These are phyloP conservation scores for Sebastes steindachneri DNA, from an alignment of 2,797 vertebrate genomes.

Conservation along the genomic window DNA sequence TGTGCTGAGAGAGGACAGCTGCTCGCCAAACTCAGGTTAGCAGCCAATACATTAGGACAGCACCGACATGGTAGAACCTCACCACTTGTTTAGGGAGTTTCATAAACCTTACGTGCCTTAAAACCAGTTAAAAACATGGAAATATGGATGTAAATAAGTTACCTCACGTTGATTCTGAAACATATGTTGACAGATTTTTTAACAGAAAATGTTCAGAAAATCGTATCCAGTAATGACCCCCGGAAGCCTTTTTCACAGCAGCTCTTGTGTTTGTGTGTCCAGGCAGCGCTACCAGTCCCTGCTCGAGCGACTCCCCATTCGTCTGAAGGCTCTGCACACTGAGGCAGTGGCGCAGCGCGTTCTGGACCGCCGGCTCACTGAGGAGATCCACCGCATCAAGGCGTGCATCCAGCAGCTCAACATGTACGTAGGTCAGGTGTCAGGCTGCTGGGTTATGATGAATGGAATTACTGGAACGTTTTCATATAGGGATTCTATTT, in stretches of 20 bases:
- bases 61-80: not conserved
- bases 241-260: not conserved
- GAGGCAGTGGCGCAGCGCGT: conserved; percentile 86
- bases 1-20: conserved; percentile 91
- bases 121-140: not conserved
- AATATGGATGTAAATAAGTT: not conserved
- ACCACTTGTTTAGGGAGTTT: not conserved
- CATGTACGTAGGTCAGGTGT: conserved; percentile 79
- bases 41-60: not conserved
- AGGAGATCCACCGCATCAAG: conserved; percentile 88
- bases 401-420: conserved; percentile 83
- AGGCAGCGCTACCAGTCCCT: conserved; percentile 89
- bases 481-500: not conserved
- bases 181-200: not conserved
- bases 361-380: conserved; percentile 86
- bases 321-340: conserved; percentile 87
- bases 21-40: conserved; percentile 91
- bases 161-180: not conserved
- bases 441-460: not conserved
- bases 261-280: conserved; percentile 18
- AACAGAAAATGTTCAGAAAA: not conserved
- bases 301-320: conserved; percentile 85
- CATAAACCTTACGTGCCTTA: not conserved
- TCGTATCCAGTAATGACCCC: not conserved
- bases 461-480: not conserved